Conservation (phyloP, 2,113 vertebrate genomes). For the Ictidomys tridecemlineatus region DNA sequence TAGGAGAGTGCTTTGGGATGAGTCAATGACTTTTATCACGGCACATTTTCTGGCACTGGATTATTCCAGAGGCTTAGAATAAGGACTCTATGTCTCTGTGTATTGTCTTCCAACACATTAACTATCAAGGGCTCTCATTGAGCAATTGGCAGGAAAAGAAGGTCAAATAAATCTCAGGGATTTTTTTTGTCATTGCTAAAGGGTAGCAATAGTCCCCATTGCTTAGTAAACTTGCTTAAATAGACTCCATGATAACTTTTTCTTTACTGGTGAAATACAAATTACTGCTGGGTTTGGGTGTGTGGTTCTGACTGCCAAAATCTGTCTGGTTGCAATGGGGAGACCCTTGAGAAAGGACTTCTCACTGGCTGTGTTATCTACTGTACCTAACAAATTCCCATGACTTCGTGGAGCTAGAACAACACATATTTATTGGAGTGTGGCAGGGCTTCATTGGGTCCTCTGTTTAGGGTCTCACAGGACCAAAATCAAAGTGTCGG, state of each 20-base stretch:
- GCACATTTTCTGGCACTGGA: neutral
- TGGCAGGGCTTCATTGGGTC: neutral
- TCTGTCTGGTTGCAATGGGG: neutral
- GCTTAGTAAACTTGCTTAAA: neutral
- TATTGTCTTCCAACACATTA: neutral
- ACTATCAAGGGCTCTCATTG: neutral
- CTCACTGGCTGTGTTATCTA: neutral
- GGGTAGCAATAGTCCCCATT: neutral
- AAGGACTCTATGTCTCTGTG: neutral
- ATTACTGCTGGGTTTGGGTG: neutral
- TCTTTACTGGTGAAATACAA: neutral
- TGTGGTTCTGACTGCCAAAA: neutral
- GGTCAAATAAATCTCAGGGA: neutral
- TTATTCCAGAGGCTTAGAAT: neutral
- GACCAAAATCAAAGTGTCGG: neutral
- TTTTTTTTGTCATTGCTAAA: neutral
- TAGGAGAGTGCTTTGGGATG: neutral
- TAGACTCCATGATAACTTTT: neutral
- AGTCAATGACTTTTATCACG: neutral
- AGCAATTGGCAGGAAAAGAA: neutral
- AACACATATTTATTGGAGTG: neutral
- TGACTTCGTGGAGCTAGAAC: neutral
- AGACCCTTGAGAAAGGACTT: neutral
- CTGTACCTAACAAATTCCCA: neutral
- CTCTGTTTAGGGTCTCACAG: neutral